Percentiles rank a stretch among this genome's conserved stretches.
Evolutionary conservation across 2,113 vertebrate genomes (phyloP).

Genomic region (Chionodraco myersi): DNA sequence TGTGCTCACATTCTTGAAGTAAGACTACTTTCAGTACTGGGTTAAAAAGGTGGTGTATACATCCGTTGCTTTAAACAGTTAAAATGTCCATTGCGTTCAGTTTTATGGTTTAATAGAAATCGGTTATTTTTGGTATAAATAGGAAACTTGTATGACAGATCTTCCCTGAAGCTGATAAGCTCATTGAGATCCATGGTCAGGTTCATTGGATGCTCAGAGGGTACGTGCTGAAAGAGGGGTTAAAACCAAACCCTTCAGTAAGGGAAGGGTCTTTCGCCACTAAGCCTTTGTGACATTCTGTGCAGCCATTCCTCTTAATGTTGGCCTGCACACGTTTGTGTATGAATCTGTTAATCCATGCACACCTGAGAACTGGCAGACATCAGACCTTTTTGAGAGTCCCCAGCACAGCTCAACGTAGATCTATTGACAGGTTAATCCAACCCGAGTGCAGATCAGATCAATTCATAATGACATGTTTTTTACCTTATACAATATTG

Average conservation of each 20-base stretch:
- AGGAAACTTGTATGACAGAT: not conserved
- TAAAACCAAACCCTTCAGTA: not conserved
- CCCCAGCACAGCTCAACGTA: not conserved
- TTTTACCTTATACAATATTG: not conserved
- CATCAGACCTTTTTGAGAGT: not conserved
- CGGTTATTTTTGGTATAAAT: not conserved
- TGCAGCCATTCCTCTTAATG: not conserved
- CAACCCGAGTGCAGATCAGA: not conserved
- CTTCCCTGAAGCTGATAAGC: not conserved
- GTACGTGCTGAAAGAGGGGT: not conserved
- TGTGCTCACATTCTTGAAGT: not conserved
- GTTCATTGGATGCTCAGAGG: not conserved
- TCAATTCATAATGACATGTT: not conserved
- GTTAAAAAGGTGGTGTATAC: too few species aligned
- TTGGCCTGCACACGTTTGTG: not conserved
- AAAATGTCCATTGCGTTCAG: too few species aligned
- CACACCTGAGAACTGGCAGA: not conserved
- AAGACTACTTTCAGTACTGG: too few species aligned
- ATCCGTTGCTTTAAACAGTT: too few species aligned
- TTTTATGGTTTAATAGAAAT: not conserved
- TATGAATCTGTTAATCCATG: not conserved
- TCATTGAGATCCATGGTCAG: not conserved
- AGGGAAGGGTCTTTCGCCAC: not conserved
- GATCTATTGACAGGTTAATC: not conserved
- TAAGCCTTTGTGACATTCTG: not conserved